Conservation (phyloP, 2,113 vertebrate species). For the Phalacrocorax aristotelis region DNA sequence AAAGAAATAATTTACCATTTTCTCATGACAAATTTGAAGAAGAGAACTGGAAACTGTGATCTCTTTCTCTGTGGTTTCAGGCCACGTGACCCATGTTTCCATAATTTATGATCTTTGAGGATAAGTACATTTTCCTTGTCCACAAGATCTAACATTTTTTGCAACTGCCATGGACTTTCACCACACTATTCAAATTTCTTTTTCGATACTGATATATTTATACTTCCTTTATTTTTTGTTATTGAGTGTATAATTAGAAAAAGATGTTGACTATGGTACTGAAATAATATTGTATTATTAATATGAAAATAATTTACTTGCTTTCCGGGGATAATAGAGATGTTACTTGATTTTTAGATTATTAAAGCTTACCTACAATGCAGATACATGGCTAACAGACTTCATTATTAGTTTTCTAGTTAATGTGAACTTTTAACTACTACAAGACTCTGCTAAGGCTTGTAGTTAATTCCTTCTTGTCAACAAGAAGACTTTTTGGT, state of each 20-base stretch:
- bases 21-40: neutral
- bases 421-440: neutral
- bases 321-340: neutral
- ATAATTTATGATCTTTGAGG: neutral
- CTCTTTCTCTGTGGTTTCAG: neutral
- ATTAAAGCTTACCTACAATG: neutral
- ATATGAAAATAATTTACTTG: neutral
- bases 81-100: neutral
- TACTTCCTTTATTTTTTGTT: neutral
- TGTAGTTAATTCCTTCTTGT: neutral
- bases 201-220: neutral
- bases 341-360: slow-evolving; percentile 19
- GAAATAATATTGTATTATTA: neutral
- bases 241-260: neutral
- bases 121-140: neutral
- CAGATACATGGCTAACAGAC: neutral
- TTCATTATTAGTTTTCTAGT: neutral
- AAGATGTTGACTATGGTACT: neutral
- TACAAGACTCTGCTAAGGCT: neutral
- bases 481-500: neutral
- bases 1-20: neutral
- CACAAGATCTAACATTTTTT: neutral
- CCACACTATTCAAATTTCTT: neutral
- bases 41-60: neutral
- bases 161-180: neutral